Base-by-base conservation (phyloP, 2,888 invertebrate genomes). In the Spilosoma lubricipeda region DNA sequence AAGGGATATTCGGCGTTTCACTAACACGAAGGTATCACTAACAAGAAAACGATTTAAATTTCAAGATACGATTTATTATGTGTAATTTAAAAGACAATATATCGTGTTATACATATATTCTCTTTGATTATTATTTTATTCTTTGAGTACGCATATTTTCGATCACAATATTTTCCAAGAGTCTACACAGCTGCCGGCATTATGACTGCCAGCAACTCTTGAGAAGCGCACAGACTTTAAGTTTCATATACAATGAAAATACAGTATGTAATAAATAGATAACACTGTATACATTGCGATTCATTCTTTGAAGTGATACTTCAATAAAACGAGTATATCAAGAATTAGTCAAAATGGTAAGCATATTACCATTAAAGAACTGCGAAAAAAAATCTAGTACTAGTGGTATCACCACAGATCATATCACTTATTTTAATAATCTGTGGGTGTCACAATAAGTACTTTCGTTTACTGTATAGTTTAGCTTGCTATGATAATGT, bases 101-200 rank as follows among this genome's bases (percentile, higher is more conserved):
- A 73, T 70, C 42, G 56, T 66, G 70, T 30, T 66, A 27, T 1
- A 39, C 39, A 39, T 67, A 48, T 71, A 72, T 71, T 70, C 66
- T 69, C 63, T 30, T 52, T 70, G 66, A 45, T 59, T 23, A 30
- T 45, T 81, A 75, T 72, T n/a, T n/a, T n/a, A n/a, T n/a, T n/a
- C n/a, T n/a, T n/a, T n/a, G n/a, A n/a, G 18, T 45, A 59, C 27
- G 8, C 59, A 59, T 59, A 27, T 15, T 20, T 23, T 56, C 8
- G 56, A n/a, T 56, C 27, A 2, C n/a, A n/a, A 56, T n/a, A 56
- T 56, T 59, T 59, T 59, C 56, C 11, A 59, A 59, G 59, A 27
- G 27, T 13, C 27, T 13, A 27, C 27, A 59, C 27, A 27, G n/a
- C 27, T 27, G n/a, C 27, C n/a, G 11, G 13, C n/a, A 59, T 27